Evolutionary conservation across 2,888 invertebrate genomes (phyloP).

Genomic region (Bhutanitis thaidina): DNA sequence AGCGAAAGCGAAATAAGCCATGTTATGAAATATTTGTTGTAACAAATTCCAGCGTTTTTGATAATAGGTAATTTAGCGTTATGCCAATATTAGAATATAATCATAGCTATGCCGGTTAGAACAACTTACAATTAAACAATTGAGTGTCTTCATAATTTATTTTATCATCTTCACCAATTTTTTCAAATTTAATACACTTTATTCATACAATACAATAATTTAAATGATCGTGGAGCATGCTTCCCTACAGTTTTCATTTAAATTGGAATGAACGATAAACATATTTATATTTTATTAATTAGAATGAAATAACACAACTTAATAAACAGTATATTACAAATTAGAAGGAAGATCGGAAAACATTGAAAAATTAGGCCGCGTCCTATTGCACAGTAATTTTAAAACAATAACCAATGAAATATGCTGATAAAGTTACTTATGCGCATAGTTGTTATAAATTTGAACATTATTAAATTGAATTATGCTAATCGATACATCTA

Average conservation of each 20-base stretch:
- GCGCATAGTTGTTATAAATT: slow-evolving; percentile 39
- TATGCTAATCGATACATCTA: slow-evolving; percentile 49
- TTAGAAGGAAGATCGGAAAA: slow-evolving; percentile 39
- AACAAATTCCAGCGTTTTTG: not conserved
- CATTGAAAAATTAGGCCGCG: slow-evolving; percentile 53
- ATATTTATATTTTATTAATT: slow-evolving; percentile 68
- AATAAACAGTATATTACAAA: slow-evolving; percentile 65
- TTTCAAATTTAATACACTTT: slow-evolving; percentile 74
- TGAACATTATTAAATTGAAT: slow-evolving; percentile 55
- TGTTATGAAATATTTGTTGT: too few species aligned
- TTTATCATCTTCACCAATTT: slow-evolving; percentile 77
- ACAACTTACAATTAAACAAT: slow-evolving; percentile 39
- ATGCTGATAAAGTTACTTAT: slow-evolving; percentile 9
- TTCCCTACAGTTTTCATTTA: slow-evolving; percentile 73
- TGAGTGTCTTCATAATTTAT: slow-evolving; percentile 72
- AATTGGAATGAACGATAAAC: slow-evolving; percentile 79
- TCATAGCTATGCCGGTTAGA: too few species aligned
- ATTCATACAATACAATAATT: slow-evolving; percentile 78
- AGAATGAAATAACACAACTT: slow-evolving; percentile 75
- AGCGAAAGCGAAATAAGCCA: not conserved
- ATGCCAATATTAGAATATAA: not conserved
- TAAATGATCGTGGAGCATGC: slow-evolving; percentile 75
- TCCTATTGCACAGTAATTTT: slow-evolving; percentile 69
- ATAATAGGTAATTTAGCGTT: not conserved
- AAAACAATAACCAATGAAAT: slow-evolving; percentile 32